Evolutionary conservation across 2,113 vertebrate species (phyloP).

Genomic region (Zapornia atra): DNA sequence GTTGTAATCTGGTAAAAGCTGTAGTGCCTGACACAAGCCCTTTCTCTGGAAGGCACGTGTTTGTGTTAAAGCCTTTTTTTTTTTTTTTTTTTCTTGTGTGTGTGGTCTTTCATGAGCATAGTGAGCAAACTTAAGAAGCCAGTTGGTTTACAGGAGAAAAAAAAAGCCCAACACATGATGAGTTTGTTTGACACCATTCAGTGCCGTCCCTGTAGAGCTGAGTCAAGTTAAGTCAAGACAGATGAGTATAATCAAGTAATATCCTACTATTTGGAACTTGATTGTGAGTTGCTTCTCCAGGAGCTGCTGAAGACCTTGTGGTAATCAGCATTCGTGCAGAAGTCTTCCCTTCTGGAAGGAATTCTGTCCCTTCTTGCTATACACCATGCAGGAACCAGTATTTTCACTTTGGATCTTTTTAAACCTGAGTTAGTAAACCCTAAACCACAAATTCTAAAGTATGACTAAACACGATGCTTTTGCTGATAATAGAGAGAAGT

Average conservation of each 20-base stretch:
- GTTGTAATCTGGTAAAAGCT: constrained; percentile 9
- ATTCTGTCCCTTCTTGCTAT: background rate
- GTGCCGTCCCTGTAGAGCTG: background rate
- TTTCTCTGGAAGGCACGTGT: background rate
- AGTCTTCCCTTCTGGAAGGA: background rate
- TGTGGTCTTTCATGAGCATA: background rate
- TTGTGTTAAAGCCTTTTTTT: background rate
- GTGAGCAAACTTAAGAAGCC: background rate
- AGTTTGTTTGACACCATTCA: background rate
- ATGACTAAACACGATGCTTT: background rate
- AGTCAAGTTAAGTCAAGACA: background rate
- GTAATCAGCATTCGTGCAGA: background rate
- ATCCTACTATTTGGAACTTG: background rate
- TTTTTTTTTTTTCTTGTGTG: background rate
- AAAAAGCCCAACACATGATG: background rate
- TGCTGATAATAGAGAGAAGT: background rate
- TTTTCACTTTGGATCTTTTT: background rate
- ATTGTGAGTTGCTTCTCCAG: background rate
- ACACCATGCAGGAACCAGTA: background rate
- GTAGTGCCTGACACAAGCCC: background rate
- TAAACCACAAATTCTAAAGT: background rate
- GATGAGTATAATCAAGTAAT: background rate
- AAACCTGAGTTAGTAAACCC: background rate
- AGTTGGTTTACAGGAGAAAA: background rate
- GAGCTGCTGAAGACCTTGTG: background rate